phyloP scores from a whole-genome alignment of 92 coral and sea anemone genomes.

The Phenganax subtilis region DNA sequence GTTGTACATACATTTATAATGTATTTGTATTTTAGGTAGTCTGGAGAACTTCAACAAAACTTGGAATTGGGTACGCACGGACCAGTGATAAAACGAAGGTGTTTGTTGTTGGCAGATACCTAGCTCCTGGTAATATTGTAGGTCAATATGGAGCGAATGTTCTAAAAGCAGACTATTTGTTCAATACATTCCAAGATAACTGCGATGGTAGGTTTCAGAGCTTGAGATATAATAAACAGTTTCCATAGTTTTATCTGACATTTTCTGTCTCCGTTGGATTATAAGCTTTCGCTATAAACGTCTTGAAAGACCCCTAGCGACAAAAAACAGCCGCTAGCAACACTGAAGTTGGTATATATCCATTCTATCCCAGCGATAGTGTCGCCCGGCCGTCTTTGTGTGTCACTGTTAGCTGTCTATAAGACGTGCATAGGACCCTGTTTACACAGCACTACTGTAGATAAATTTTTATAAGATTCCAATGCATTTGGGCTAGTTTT shows the following conservation, averaged over 20 bases:
- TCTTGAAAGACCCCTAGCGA: no score
- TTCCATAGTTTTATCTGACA: neutral
- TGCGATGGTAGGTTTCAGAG: neutral
- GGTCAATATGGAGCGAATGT: neutral
- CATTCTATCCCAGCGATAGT: no score
- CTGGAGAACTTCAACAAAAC: slow-evolving; percentile 9
- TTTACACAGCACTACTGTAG: no score
- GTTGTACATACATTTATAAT: no score
- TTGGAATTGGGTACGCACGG: slow-evolving; percentile 28
- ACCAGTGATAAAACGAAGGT: neutral
- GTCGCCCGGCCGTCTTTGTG: no score
- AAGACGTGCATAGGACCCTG: no score
- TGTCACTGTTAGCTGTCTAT: no score
- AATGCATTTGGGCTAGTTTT: no score
- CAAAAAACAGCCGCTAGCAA: no score
- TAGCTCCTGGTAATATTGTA: neutral
- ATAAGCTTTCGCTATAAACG: no score
- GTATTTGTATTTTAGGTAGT: neutral
- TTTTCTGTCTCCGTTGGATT: neutral
- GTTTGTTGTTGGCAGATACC: slow-evolving; percentile 13
- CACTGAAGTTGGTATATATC: no score
- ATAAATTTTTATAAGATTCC: no score
- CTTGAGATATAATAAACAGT: neutral
- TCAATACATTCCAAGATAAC: slow-evolving; percentile 12
- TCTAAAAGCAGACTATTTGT: neutral